Percentiles rank a stretch among this genome's conserved stretches.
phyloP scores from a whole-genome alignment of 2,797 vertebrate species.

The Adelosebastes latens region DNA sequence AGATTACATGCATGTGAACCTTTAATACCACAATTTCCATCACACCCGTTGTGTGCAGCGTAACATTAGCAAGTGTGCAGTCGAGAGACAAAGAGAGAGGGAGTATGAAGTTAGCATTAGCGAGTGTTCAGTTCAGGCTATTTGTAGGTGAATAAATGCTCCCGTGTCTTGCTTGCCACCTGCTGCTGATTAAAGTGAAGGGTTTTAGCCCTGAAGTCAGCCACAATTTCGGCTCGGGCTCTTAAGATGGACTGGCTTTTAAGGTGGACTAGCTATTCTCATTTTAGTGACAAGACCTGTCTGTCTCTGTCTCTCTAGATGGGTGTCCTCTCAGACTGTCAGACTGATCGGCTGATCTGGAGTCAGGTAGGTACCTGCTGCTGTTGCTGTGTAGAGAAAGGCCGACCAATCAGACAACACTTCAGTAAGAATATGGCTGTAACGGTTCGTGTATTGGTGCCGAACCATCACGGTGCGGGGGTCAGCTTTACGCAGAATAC shows the following conservation, averaged over 20 bases:
- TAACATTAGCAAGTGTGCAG: too few relatives aligned
- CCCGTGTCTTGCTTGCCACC: too few relatives aligned
- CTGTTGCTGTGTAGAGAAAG: too few relatives aligned
- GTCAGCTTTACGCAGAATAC: too few relatives aligned
- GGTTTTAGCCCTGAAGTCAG: background rate
- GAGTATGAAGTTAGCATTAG: background rate
- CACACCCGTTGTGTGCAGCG: too few relatives aligned
- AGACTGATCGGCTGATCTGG: conserved; percentile 32
- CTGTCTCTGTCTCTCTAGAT: conserved; percentile 1
- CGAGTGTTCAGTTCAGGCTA: too few relatives aligned
- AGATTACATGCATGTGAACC: too few relatives aligned
- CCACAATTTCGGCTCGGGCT: background rate
- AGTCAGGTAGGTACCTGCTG: conserved; percentile 23
- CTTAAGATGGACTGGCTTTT: background rate
- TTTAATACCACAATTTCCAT: too few relatives aligned
- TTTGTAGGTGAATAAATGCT: background rate
- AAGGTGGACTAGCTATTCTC: background rate
- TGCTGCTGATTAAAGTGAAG: background rate
- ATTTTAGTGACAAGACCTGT: background rate
- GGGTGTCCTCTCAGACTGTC: conserved; percentile 1
- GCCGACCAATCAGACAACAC: background rate
- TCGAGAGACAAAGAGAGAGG: too few relatives aligned
- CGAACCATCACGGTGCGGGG: too few relatives aligned
- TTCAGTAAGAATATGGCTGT: background rate
- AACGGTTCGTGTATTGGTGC: too few relatives aligned